Conservation (phyloP, 1,140 invertebrate species). For the Ridgeia piscesae region DNA sequence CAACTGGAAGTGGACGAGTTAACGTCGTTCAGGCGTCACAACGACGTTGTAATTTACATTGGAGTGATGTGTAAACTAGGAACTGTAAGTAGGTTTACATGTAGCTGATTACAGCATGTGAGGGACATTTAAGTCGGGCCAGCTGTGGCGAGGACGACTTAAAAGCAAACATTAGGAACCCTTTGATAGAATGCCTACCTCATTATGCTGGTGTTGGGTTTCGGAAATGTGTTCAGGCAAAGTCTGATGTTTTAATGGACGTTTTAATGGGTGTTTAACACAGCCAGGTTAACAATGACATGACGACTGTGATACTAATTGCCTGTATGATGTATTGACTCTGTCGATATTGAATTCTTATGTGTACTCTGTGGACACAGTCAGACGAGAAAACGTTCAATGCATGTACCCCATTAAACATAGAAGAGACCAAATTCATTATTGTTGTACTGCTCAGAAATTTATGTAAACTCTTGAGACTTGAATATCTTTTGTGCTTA, state of each 20-base stretch:
- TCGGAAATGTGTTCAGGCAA: constrained; percentile 13
- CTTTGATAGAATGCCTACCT: not conserved
- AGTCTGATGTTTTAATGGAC: not conserved
- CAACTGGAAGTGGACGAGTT: not conserved
- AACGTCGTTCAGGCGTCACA: not conserved
- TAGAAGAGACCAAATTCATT: too few species aligned
- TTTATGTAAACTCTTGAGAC: not conserved
- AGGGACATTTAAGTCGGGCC: not conserved
- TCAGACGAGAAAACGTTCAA: too few species aligned
- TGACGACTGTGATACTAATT: not conserved
- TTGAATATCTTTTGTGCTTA: not conserved
- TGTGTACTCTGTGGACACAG: not conserved
- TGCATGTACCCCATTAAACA: too few species aligned
- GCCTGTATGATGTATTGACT: not conserved
- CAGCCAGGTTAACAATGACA: not conserved
- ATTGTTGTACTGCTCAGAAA: too few species aligned
- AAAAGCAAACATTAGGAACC: not conserved
- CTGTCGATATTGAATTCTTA: not conserved
- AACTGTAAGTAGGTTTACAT: not conserved
- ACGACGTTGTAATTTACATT: not conserved
- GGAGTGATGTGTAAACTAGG: not conserved
- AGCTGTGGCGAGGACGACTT: not conserved
- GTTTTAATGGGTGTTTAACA: not conserved
- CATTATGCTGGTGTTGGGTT: not conserved
- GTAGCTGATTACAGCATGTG: not conserved